Conservation (phyloP, 2,888 invertebrate genomes). For the Spialia ferax region DNA sequence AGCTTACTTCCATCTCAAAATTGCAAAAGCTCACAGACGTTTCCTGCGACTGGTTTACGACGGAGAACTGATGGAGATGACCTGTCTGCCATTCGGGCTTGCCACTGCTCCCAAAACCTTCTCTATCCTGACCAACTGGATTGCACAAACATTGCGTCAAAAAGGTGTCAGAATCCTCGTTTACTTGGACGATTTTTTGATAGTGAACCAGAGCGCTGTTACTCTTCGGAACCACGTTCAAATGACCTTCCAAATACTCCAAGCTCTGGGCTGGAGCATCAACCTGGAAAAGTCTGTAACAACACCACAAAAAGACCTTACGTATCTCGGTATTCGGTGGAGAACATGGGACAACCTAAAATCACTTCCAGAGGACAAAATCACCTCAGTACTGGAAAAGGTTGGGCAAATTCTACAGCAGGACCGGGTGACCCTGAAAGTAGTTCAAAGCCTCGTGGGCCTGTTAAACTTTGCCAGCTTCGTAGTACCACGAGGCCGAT, state of each 20-base stretch:
- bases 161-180: not conserved
- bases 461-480: not conserved
- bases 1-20: not conserved
- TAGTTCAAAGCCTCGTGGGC: not conserved
- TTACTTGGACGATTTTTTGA: not conserved
- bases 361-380: not conserved
- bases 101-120: conserved; percentile 1
- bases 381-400: not conserved
- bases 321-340: not conserved
- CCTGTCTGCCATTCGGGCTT: not conserved
- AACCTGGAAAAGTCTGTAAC: not conserved
- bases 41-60: not conserved
- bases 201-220: not conserved
- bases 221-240: conserved; percentile 1
- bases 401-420: not conserved
- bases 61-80: not conserved
- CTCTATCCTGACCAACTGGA: not conserved
- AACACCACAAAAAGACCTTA: not conserved
- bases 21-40: not conserved
- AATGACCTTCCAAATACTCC: not conserved
- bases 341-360: not conserved
- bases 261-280: not conserved
- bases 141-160: not conserved
- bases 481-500: not conserved
- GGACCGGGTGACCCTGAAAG: not conserved